Evolutionary conservation across 2,797 vertebrate genomes (phyloP), one percentile per base, ranked within the genome.

Genomic region (Hephaestus fuliginosus): DNA sequence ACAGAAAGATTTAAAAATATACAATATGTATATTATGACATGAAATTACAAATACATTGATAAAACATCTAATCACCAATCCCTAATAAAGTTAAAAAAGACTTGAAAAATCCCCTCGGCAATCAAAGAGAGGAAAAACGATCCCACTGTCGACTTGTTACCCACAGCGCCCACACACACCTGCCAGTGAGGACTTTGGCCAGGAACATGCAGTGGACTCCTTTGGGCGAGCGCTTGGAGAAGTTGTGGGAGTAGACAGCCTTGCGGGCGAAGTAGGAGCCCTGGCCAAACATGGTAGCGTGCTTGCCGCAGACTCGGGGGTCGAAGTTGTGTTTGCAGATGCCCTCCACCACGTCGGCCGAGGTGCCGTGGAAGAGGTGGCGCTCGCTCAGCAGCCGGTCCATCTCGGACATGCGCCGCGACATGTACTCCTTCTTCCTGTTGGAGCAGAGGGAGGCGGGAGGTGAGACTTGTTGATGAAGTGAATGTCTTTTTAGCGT

Each of bases 321-420:
- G 94, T 99, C 98, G 5, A 99, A 99, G 95, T 99, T 99, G 96
- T 99, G 98, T 95, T 99, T 99, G 95, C 98, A 99, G 95, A 99
- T 99, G 10, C 97, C 98, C 39, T 98, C 97, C 65, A 99, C 97
- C 74, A 97, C 98, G 18, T 99, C 98, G 65, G 97, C 96, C 0
- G 98, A 99, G 20, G 98, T 99, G 90, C 98, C 98, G 4, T 99
- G 98, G 94, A 99, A 99, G 84, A 99, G 96, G 92, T 99, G 98
- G 72, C 98, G 96, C 91, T 99, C 98, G 4, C 97, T 98, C 92
- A 97, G 96, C 63, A 98, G 95, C 78, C 96, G 95, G 93, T 98
- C 97, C 82, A 97, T 95, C 91, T 97, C 98, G 0, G 93, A 95
- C 97, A 98, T 97, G 63, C 97, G 97, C 61, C 97, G 96, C 0